Evolutionary conservation across 1,140 invertebrate genomes (phyloP), one percentile per base, ranked within the genome.

Genomic region (Chymomyza costata): DNA sequence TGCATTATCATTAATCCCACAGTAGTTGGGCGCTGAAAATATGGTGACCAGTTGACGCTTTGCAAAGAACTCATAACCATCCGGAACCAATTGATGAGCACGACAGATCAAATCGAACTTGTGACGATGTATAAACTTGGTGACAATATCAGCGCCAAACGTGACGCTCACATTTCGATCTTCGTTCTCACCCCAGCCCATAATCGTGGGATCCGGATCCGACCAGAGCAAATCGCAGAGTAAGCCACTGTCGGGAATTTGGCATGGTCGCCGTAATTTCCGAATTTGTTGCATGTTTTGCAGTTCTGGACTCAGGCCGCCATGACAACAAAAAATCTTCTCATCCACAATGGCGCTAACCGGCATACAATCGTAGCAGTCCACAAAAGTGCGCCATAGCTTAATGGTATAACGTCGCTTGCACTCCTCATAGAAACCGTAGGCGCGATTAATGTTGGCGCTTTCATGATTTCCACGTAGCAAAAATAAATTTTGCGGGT

Each of bases 31-130:
- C 0, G 64, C 64, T 34, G 93, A 94, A 81, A 99, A 99, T 13
- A 99, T 87, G 1, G 97, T 99, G 7, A 99, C 97, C 37, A 99
- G 88, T 83, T 98, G 97, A 61, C 97, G 89, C 87, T 98, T 98
- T 1, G 96, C 97, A 86, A 99, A 99, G 86, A 99, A 99, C 87
- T 99, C 97, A 86, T 98, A 98, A 3, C 97, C 97, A 87, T 98
- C 97, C 88, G 98, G 96, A 1, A 98, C 96, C 3, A 98, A 96
- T 89, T 98, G 96, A 89, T 99, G 97, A 30, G 96, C 96, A 69
- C 97, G 90, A 85, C 96, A 97, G 82, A 99, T 97, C 62, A 98
- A 88, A 89, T 97, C 96, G 86, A 97, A 93, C 82, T 96, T 94
- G 87, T 97, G 95, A 85, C 95, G 93, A 85, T 95, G 94, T 51